phyloP scores from a whole-genome alignment of 2,113 vertebrate species.

The Pithys albifrons region DNA sequence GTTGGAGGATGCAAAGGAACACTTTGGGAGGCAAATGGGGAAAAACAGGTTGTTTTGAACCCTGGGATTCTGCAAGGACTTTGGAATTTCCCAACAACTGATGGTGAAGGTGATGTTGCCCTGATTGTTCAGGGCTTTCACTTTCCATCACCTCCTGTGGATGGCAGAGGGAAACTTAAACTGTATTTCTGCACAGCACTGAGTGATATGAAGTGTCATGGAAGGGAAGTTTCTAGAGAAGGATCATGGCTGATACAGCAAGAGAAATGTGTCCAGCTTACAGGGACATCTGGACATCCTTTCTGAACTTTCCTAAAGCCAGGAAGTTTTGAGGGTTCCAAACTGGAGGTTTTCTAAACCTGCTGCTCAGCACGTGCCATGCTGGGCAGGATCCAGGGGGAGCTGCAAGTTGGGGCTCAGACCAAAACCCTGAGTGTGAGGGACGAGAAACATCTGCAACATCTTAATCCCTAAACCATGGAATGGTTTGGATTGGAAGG shows the following conservation, averaged over 20 bases:
- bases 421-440: neutral
- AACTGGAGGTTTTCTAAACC: neutral
- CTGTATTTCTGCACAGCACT: neutral
- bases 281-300: neutral
- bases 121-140: neutral
- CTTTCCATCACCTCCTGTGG: neutral
- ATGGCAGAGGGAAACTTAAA: neutral
- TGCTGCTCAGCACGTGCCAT: neutral
- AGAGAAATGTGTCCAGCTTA: neutral
- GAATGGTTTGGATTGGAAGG: neutral
- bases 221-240: neutral
- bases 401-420: neutral
- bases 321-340: neutral
- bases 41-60: neutral
- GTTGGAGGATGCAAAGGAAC: neutral
- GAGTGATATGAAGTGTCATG: neutral
- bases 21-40: neutral
- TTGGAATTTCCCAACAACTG: neutral
- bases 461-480: neutral
- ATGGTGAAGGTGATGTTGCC: neutral
- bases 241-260: neutral
- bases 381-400: neutral
- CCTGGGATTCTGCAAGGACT: neutral
- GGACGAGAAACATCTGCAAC: neutral
- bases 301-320: neutral